A percentile compares a stretch with the other conserved stretches of the same genome.
phyloP scores from a whole-genome alignment of 2,888 invertebrate genomes.

The Eristalinus aeneus region DNA sequence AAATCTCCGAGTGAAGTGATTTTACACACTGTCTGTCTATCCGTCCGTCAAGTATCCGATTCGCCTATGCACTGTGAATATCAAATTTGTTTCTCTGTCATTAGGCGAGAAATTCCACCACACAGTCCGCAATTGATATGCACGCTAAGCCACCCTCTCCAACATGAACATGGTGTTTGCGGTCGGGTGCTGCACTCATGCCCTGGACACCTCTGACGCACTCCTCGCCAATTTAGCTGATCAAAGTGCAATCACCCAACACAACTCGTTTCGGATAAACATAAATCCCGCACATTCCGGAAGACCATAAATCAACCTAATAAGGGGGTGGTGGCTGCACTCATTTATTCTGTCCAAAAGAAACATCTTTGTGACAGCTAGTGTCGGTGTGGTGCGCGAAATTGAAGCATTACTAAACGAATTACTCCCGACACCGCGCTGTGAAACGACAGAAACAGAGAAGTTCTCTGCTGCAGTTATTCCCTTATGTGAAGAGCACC shows the following conservation, averaged over 20 bases:
- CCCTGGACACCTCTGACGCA: conserved; percentile 57
- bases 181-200: conserved; percentile 49
- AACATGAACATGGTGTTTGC: conserved; percentile 68
- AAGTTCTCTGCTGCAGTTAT: conserved; percentile 25
- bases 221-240: conserved; percentile 49
- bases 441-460: conserved; percentile 29
- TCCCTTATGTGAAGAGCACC: background rate
- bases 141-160: conserved; percentile 66
- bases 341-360: conserved; percentile 9
- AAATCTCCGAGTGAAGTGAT: conserved; percentile 64
- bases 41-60: conserved; percentile 71
- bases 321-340: conserved; percentile 20
- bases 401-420: conserved; percentile 57
- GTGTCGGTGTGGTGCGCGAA: conserved; percentile 54
- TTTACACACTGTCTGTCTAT: conserved; percentile 70
- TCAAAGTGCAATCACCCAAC: conserved; percentile 63
- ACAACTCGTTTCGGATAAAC: background rate
- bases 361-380: conserved; percentile 66
- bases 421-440: conserved; percentile 48
- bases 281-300: conserved; percentile 59
- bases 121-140: conserved; percentile 66
- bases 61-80: conserved; percentile 67
- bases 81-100: conserved; percentile 56
- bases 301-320: conserved; percentile 66
- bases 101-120: conserved; percentile 68